Base-by-base conservation (phyloP, 2,888 invertebrate species). In the Sericinus montela region DNA sequence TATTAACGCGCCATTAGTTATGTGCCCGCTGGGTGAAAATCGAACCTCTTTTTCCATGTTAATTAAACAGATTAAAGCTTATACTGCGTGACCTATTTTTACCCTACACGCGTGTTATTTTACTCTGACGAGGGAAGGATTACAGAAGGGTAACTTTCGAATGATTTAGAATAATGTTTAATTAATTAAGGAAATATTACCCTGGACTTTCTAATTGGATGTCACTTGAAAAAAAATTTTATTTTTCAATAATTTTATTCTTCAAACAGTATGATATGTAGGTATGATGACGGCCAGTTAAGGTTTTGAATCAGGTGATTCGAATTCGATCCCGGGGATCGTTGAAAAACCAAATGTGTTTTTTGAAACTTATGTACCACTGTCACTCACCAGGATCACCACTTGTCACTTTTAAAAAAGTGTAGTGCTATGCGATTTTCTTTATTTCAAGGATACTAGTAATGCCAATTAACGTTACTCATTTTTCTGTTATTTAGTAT, bases 1-100 rank as follows among this genome's bases (percentile, higher is more conserved):
- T 69, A 79, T 85, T 81, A 83, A 79, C 85, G 80, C 82, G 62
- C 83, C 85, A 86, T 86, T 85, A 82, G 71, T 70, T 56, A 48
- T 55, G 45, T 44, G 64, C 60, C 62, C 68, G 63, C 66, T 69
- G 72, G 77, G 75, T 64, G 65, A 62, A 75, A 80, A 84, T 83
- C 80, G 80, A 84, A 80, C 78, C 78, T 74, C 78, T 49, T 48
- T 72, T 75, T 73, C 75, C 76, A 75, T 80, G 82, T 82, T 84
- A 85, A 87, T 87, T 87, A 86, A 82, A 78, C 77, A 81, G 81
- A 83, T 84, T 84, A 83, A 69, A 75, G 72, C 67, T 50, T 63
- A 67, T 63, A 72, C 59, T 75, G 76, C 80, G 77, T 85, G 85
- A 85, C 86, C 86, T 80, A 85, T 74, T 87, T 86, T 64, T 71